Conservation (phyloP, 2,113 vertebrate genomes). For the Paramormyrops kingsleyae region DNA sequence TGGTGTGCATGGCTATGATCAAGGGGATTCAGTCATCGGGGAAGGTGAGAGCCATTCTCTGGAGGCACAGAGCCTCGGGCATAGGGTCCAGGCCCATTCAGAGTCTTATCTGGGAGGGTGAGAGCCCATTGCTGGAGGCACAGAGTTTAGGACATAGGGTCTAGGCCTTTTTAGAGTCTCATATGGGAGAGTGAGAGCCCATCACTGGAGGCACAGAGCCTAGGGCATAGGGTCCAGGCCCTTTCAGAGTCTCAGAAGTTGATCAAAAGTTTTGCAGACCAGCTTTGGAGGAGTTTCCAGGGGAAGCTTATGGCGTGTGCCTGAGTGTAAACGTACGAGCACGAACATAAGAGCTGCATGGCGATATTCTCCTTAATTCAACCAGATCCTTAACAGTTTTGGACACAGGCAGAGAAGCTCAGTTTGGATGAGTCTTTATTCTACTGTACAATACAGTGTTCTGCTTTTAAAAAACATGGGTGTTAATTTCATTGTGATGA, state of each 20-base stretch:
- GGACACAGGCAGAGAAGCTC: background rate
- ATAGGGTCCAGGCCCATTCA: background rate
- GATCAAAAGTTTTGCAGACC: background rate
- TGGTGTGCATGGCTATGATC: conserved; percentile 96
- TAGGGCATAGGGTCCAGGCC: background rate
- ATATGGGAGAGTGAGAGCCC: conserved; percentile 79
- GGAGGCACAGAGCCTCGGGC: background rate
- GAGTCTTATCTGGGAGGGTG: conserved; percentile 83
- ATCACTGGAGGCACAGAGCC: background rate
- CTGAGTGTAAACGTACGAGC: background rate
- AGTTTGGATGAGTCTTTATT: background rate
- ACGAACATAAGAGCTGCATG: background rate
- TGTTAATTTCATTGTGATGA: background rate
- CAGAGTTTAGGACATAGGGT: background rate
- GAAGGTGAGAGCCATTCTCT: conserved; percentile 67
- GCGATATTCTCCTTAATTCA: background rate
- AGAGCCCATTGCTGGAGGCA: conserved; percentile 19
- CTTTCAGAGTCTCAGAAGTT: conserved; percentile 18
- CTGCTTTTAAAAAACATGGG: background rate
- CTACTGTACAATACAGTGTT: background rate
- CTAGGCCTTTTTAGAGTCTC: conserved; percentile 44
- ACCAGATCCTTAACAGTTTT: background rate
- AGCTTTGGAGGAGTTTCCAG: background rate
- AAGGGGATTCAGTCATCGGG: conserved; percentile 97
- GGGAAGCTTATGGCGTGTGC: background rate